Base-by-base conservation (phyloP, 1,140 invertebrate genomes). In the Drosophila miranda region DNA sequence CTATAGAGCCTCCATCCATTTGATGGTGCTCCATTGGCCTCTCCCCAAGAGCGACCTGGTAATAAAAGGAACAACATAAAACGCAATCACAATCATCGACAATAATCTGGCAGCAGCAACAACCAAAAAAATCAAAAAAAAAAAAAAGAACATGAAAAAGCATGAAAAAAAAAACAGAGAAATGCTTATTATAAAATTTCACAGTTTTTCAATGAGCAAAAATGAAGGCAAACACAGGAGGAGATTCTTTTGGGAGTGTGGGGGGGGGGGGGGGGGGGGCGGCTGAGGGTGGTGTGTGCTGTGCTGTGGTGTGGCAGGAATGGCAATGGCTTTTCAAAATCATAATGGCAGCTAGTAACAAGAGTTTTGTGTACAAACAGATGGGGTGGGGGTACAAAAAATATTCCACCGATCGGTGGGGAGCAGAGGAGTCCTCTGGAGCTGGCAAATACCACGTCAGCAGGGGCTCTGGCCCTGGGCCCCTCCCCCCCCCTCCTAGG, bases 111-210 rank as follows among this genome's bases (percentile, higher is more conserved):
- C 78, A 89, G 78, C 75, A 71, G 77, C 70, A 68, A 63, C 64
- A 67, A 68, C 44, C 67, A 67, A 11, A 1, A 67, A 74, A 70
- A 68, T 43, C 43, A 56, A 56, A 63, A 68, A 30, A 6, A 50
- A 6, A 50, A 19, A 1, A 50, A 51, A 51, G 21, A 51, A 8
- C 30, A 19, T 13, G 3, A 46, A 51, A 51, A 51, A 51, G 42
- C 38, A 56, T 16, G 19, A 2, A 19, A 19, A 23, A 34, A 30
- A 51, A 16, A 53, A 46, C 16, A 42, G 67, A 89, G 87, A 90
- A 90, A 74, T 90, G 89, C 84, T 90, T 90, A 90, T 90, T 90
- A 90, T 90, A 87, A 90, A 90, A 90, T 90, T 90, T 90, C 89
- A 90, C 89, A 90, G 84, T 90, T 90, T 87, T 90, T 89, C 87